Evolutionary conservation across 2,797 vertebrate genomes (phyloP).

Genomic region (Otolemur crassicaudatus): DNA sequence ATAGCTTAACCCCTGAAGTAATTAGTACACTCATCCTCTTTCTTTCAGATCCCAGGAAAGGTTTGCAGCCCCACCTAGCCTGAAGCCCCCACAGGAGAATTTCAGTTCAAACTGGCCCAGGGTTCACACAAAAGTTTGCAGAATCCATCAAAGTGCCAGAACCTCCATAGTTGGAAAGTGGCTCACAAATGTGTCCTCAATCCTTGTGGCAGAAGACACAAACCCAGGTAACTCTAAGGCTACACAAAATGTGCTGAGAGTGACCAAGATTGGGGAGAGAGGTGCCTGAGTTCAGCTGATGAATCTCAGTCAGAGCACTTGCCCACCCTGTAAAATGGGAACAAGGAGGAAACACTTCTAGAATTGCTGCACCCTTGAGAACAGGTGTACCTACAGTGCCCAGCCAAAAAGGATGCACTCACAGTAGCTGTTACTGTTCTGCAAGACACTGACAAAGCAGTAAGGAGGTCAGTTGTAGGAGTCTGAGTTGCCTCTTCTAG

Average conservation of each 20-base stretch:
- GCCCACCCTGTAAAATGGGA: background rate
- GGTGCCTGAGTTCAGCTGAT: background rate
- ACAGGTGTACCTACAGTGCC: accelerated
- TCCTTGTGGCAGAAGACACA: background rate
- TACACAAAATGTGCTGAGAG: background rate
- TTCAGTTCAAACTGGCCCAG: slow-evolving; percentile 27
- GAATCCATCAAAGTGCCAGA: background rate
- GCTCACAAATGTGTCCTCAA: background rate
- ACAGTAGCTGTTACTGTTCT: background rate
- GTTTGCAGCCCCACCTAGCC: background rate
- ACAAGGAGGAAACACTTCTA: background rate
- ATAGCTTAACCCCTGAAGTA: background rate
- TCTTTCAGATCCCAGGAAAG: background rate
- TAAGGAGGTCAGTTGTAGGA: background rate
- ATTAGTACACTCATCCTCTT: background rate
- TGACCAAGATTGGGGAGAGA: accelerated
- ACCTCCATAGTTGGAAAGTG: background rate
- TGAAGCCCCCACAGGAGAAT: background rate
- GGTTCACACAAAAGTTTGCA: slow-evolving; percentile 32
- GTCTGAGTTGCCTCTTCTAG: background rate
- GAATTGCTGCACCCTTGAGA: background rate
- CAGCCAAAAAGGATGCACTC: background rate
- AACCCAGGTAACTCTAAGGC: background rate
- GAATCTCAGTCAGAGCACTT: background rate
- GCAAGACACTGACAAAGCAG: background rate